These are phyloP conservation scores for Desmodus rotundus DNA, from an alignment of 2,113 vertebrate species.

Conservation along the genomic window DNA sequence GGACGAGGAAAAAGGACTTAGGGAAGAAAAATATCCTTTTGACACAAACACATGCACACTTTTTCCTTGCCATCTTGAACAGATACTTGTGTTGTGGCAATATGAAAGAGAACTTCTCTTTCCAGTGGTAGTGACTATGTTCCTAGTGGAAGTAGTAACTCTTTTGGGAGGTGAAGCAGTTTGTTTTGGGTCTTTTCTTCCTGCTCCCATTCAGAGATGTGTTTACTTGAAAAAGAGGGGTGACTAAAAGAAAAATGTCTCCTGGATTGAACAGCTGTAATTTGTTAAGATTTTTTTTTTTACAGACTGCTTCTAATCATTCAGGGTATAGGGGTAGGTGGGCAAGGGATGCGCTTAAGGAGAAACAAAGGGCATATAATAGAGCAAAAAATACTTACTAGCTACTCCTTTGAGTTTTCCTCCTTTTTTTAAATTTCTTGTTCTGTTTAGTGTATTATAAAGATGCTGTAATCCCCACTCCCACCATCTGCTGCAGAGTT, in stretches of 20 bases:
- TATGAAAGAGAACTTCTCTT: neutral
- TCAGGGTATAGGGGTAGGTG: neutral
- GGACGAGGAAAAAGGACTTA: slow-evolving; percentile 29
- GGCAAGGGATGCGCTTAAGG: neutral
- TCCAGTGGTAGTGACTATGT: neutral
- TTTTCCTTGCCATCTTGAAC: neutral
- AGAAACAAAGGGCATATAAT: neutral
- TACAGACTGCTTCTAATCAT: neutral
- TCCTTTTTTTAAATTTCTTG: neutral
- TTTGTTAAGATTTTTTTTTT: slow-evolving; percentile 18
- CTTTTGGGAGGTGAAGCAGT: neutral
- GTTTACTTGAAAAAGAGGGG: slow-evolving; percentile 12
- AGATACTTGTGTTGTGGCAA: neutral
- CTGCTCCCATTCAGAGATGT: neutral
- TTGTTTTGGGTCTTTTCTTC: slow-evolving; percentile 20
- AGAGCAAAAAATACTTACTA: slow-evolving; percentile 24
- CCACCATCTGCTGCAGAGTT: slow-evolving; percentile 4
- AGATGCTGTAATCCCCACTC: slow-evolving; percentile 1
- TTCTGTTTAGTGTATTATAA: slow-evolving; percentile 31
- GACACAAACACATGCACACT: neutral
- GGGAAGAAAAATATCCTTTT: neutral
- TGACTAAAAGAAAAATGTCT: neutral
- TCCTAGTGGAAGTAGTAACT: neutral
- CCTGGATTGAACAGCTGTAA: neutral
- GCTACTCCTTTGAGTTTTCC: neutral